These are phyloP conservation scores for Bombus fervidus DNA, from an alignment of 1,140 invertebrate genomes.

Conservation along the genomic window DNA sequence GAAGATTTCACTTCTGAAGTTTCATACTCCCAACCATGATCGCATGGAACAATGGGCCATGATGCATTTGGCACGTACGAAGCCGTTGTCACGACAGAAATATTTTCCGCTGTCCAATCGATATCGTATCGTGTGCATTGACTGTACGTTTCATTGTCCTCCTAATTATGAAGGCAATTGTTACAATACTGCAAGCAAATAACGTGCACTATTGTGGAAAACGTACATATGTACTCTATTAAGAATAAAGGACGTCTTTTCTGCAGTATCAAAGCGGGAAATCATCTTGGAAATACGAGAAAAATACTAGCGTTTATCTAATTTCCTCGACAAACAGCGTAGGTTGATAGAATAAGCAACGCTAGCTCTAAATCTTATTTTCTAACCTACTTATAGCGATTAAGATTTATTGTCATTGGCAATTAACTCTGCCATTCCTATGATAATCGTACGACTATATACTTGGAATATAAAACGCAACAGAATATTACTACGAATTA, in stretches of 20 bases:
- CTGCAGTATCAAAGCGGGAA: not conserved
- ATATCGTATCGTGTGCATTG: slow-evolving; percentile 87
- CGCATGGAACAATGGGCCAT: slow-evolving; percentile 87
- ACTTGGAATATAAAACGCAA: not conserved
- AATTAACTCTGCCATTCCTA: not conserved
- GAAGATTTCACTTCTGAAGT: slow-evolving; percentile 87
- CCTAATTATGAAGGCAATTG: slow-evolving; percentile 61
- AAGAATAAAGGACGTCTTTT: not conserved
- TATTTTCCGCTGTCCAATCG: slow-evolving; percentile 84
- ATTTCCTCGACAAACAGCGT: not conserved
- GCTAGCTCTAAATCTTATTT: not conserved
- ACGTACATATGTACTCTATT: not conserved
- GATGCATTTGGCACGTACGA: slow-evolving; percentile 81
- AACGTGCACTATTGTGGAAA: not conserved
- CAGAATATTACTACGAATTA: not conserved
- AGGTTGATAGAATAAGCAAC: not conserved
- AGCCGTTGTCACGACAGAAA: slow-evolving; percentile 75
- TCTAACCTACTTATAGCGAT: not conserved
- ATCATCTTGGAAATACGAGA: not conserved
- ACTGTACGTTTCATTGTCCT: slow-evolving; percentile 82
- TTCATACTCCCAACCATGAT: slow-evolving; percentile 92
- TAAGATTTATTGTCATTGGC: not conserved
- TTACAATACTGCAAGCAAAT: not conserved
- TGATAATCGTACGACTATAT: not conserved
- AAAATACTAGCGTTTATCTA: not conserved